Conservation (phyloP, 2,888 invertebrate genomes). For the Pasiphila rectangulata region DNA sequence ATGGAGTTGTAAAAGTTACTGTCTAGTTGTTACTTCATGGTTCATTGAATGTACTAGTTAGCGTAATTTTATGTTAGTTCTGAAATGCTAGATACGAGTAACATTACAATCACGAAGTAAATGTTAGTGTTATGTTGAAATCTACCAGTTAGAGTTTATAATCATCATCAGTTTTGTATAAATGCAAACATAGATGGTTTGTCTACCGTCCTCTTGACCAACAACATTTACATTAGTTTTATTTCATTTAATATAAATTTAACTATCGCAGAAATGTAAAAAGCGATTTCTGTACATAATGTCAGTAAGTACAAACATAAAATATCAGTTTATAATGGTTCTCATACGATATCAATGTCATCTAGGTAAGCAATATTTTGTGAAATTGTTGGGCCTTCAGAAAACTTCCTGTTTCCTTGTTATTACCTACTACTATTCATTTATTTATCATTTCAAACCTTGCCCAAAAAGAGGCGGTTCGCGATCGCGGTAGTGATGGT, state of each 20-base stretch:
- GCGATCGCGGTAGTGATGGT: too few species aligned
- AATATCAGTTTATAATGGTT: constrained; percentile 27
- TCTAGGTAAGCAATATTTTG: constrained; percentile 10
- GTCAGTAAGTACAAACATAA: constrained; percentile 33
- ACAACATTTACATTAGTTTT: constrained; percentile 23
- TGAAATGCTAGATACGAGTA: constrained; percentile 61
- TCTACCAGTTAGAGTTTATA: constrained; percentile 3
- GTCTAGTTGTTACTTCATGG: constrained; percentile 60
- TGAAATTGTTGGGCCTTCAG: neutral
- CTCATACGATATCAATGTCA: constrained; percentile 20
- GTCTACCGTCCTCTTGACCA: constrained; percentile 28
- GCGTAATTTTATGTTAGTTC: constrained; percentile 61
- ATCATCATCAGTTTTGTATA: constrained; percentile 12
- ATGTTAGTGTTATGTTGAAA: constrained; percentile 14
- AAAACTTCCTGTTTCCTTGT: too few species aligned
- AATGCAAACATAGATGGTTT: constrained; percentile 19
- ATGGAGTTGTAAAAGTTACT: constrained; percentile 52
- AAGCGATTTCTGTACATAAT: constrained; percentile 30
- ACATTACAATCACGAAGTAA: constrained; percentile 12
- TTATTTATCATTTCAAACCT: too few species aligned
- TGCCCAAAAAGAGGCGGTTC: too few species aligned
- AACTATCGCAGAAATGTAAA: constrained; percentile 5
- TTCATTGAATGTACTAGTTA: constrained; percentile 50
- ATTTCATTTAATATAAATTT: constrained; percentile 6
- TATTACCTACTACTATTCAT: too few species aligned